These are phyloP conservation scores for Chaetops frenatus DNA, from an alignment of 2,113 vertebrate species.

Conservation along the genomic window DNA sequence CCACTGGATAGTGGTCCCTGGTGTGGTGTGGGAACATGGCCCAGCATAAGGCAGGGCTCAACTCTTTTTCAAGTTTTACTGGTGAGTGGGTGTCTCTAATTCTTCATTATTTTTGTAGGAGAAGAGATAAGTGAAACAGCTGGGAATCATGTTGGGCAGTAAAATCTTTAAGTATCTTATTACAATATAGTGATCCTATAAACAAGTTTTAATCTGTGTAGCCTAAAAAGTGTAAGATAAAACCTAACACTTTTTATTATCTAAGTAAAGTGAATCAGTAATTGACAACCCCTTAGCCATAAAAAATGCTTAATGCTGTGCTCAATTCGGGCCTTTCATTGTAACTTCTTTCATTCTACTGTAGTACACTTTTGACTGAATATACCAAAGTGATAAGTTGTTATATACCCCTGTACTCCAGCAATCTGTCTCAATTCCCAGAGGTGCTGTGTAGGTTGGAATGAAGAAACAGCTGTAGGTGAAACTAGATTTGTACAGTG, in stretches of 20 bases:
- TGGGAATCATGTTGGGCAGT: neutral
- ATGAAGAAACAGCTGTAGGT: neutral
- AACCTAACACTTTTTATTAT: neutral
- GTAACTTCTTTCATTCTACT: neutral
- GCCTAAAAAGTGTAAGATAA: neutral
- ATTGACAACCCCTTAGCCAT: neutral
- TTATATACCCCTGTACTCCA: neutral
- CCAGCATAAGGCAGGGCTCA: neutral
- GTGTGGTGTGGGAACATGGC: neutral
- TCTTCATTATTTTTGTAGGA: neutral
- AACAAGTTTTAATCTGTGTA: neutral
- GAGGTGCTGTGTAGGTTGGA: neutral
- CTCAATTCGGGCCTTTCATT: neutral
- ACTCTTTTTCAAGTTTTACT: neutral
- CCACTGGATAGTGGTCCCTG: neutral
- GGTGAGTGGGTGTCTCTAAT: neutral
- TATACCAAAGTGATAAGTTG: neutral
- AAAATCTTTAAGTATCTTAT: neutral
- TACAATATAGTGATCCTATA: neutral
- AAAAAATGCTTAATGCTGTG: neutral
- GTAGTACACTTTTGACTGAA: neutral
- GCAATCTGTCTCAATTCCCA: accelerated
- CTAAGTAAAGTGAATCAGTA: neutral
- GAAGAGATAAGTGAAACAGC: neutral
- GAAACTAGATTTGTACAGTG: neutral